Percentiles rank a stretch among this genome's conserved stretches.
Conservation (phyloP, 2,113 vertebrate genomes). For the Ageneiosus marmoratus region DNA sequence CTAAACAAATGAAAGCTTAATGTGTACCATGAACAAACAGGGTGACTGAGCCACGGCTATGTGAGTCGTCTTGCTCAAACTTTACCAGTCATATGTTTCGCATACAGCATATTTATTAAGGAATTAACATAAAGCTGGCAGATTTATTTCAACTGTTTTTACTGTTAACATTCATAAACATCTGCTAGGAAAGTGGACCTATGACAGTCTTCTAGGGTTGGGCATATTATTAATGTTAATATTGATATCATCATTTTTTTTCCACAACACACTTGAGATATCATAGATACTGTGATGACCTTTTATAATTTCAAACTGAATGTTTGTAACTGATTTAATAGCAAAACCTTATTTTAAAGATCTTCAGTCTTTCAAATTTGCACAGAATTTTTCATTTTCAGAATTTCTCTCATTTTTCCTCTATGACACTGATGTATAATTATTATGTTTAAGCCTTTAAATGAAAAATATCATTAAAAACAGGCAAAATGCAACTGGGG, state of each 20-base stretch:
- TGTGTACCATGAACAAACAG: background rate
- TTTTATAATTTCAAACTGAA: background rate
- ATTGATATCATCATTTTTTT: background rate
- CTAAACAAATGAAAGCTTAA: background rate
- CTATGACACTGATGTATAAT: background rate
- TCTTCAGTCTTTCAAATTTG: background rate
- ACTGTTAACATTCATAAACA: background rate
- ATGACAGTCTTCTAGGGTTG: background rate
- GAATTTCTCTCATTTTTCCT: no score
- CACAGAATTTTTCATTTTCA: background rate
- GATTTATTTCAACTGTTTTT: background rate
- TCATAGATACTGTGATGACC: background rate
- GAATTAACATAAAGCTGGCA: background rate
- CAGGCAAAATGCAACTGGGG: background rate
- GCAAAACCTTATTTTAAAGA: background rate
- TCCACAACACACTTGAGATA: background rate
- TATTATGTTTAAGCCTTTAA: background rate
- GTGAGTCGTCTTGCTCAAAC: background rate
- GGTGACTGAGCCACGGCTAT: background rate
- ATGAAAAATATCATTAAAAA: background rate
- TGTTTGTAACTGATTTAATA: background rate
- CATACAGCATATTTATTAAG: background rate
- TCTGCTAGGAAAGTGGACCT: background rate
- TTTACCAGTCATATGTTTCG: background rate
- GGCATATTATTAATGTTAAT: background rate